Evolutionary conservation across 1,140 invertebrate species (phyloP), one percentile per base, ranked within the genome.

Genomic region (Galleria mellonella): DNA sequence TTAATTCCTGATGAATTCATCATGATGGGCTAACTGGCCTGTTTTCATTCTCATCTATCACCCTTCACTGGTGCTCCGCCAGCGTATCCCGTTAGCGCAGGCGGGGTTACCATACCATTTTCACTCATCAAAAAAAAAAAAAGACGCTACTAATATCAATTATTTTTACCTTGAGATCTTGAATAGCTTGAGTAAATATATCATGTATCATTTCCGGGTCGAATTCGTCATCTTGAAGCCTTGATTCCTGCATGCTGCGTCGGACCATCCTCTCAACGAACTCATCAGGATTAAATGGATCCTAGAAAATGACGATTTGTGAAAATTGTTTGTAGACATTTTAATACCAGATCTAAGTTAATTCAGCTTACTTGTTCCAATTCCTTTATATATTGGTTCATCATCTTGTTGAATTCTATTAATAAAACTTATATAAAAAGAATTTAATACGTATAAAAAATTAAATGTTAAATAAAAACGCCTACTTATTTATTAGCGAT

Each of bases 201-300:
- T 96, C 93, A 69, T 97, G 94, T 40, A 99, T 91, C 57, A 90
- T 89, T 65, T 91, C 89, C 0, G 94, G 92, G 78, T 94, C 92
- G 65, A 95, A 93, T 42, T 87, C 92, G 41, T 94, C 88, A 42
- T 88, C 88, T 47, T 91, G 87, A 42, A 89, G 87, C 11, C 89
- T 90, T 27, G 90, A 91, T 67, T 95, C 94, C 52, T 92, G 92
- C 58, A 96, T 94, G 29, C 96, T 96, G 68, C 96, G 90, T 93
- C 97, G 97, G 46, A 97, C 97, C 55, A 99, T 87, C 46, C 97
- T 88, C 84, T 99, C 98, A 0, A 99, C 97, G 90, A 99, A 99
- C 69, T 98, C 97, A 82, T 97, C 94, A 13, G 96, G 92, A 89
- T 98, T 96, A 86, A 98, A 99, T 0, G 97, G 96, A 73, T 98